Evolutionary conservation across 2,888 invertebrate species (phyloP).

Genomic region (Machimus atricapillus): DNA sequence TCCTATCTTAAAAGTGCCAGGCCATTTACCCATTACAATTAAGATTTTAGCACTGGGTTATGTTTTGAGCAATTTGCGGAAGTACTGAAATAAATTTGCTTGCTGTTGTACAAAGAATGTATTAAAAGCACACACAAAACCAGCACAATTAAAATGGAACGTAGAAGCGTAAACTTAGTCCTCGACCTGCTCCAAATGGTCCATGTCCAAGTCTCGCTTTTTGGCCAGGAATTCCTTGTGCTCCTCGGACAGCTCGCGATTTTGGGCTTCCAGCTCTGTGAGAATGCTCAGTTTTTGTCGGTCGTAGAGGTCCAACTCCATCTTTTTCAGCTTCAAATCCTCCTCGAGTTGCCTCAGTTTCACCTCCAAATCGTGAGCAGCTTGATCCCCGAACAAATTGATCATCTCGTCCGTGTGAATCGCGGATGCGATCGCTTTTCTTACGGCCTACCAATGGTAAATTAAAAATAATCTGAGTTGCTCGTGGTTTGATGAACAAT

Average conservation of each 20-base stretch:
- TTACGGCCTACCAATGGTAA: conserved; percentile 67
- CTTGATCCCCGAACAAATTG: conserved; percentile 73
- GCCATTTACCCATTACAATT: too few relatives aligned
- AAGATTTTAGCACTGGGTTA: too few relatives aligned
- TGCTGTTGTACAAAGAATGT: not conserved
- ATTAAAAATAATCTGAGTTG: not conserved
- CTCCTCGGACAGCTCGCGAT: conserved; percentile 4
- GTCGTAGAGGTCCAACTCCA: conserved; percentile 63
- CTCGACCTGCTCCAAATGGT: conserved; percentile 33
- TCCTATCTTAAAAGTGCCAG: too few relatives aligned
- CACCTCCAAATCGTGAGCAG: conserved; percentile 71
- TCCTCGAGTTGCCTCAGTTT: conserved; percentile 68
- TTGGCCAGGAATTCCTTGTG: conserved; percentile 31
- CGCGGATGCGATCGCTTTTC: conserved; percentile 76
- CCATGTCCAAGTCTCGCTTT: conserved; percentile 29
- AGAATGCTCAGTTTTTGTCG: conserved; percentile 63
- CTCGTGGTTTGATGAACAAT: not conserved
- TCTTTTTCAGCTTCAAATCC: conserved; percentile 69
- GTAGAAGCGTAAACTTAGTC: not conserved
- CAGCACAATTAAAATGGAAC: not conserved
- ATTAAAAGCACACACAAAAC: not conserved
- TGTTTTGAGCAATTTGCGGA: too few relatives aligned
- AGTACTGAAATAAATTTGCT: not conserved
- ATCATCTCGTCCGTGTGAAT: conserved; percentile 80
- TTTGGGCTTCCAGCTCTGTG: not conserved